Conservation (phyloP, 2,113 vertebrate genomes). For the Platichthys flesus region DNA sequence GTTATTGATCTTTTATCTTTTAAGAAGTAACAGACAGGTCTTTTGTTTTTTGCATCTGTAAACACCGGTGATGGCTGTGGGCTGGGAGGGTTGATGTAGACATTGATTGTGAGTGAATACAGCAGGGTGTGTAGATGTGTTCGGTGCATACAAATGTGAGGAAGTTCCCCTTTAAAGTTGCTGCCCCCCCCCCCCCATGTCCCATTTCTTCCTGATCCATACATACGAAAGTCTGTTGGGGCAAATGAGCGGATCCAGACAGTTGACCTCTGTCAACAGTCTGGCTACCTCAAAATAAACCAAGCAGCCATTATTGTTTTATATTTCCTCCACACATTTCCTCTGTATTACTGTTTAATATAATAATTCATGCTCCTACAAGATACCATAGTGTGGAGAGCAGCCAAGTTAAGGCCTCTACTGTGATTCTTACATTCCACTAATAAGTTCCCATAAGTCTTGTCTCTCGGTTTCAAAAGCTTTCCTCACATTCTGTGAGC, state of each 20-base stretch:
- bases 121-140: background rate
- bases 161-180: conserved; percentile 1
- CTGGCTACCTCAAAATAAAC: too few relatives aligned
- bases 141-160: background rate
- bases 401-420: background rate
- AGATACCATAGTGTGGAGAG: background rate
- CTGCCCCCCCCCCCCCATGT: background rate
- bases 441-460: conserved; percentile 46
- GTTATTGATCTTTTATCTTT: conserved; percentile 70
- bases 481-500: conserved; percentile 29
- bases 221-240: background rate
- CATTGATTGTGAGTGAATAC: conserved; percentile 19
- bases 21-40: conserved; percentile 36
- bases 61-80: conserved; percentile 22
- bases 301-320: conserved; percentile 1
- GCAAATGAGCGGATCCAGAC: background rate
- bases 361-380: background rate
- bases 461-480: conserved; percentile 43
- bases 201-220: background rate
- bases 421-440: conserved; percentile 29
- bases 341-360: conserved; percentile 5
- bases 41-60: conserved; percentile 63
- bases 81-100: background rate
- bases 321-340: background rate
- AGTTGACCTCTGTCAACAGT: background rate